These are phyloP conservation scores for Eristalis intricaria DNA, from an alignment of 2,888 invertebrate genomes.

Conservation along the genomic window DNA sequence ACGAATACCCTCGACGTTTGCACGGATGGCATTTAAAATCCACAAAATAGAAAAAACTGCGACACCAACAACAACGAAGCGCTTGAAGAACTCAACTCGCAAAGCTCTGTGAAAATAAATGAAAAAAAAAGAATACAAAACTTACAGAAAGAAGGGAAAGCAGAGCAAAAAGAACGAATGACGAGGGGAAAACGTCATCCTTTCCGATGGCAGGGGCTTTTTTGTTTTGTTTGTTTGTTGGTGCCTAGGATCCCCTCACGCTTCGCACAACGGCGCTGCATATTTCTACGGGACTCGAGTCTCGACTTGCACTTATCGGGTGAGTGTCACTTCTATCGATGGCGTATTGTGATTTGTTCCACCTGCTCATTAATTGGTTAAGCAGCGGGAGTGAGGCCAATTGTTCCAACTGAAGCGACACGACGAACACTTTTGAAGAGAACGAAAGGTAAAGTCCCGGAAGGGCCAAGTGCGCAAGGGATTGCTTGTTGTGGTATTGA, in stretches of 20 bases:
- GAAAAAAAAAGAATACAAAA: background rate
- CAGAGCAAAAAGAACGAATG: background rate
- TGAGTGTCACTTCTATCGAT: conserved; percentile 59
- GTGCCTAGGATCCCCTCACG: background rate
- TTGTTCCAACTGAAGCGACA: conserved; percentile 14
- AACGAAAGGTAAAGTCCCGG: background rate
- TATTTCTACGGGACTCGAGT: background rate
- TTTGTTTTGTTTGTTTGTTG: conserved; percentile 10
- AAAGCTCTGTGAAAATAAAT: background rate
- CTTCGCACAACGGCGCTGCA: background rate
- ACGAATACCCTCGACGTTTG: conserved; percentile 43
- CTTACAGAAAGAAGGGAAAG: conserved; percentile 1
- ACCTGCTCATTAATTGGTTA: conserved; percentile 72
- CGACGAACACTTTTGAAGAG: background rate
- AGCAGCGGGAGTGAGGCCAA: conserved; percentile 36
- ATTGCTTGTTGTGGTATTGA: too few species aligned
- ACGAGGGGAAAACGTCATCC: conserved; percentile 25
- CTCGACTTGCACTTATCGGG: conserved; percentile 41
- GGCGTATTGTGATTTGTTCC: conserved; percentile 71
- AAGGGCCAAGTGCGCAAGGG: background rate
- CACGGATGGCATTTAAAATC: conserved; percentile 33
- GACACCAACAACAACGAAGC: background rate
- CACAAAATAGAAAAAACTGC: conserved; percentile 9
- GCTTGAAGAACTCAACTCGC: background rate
- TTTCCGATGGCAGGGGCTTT: background rate